Percentiles rank a stretch among this genome's conserved stretches.
These are phyloP conservation scores for Oconnorella tubifera DNA, from an alignment of 2,888 invertebrate species.

Conservation along the genomic window DNA sequence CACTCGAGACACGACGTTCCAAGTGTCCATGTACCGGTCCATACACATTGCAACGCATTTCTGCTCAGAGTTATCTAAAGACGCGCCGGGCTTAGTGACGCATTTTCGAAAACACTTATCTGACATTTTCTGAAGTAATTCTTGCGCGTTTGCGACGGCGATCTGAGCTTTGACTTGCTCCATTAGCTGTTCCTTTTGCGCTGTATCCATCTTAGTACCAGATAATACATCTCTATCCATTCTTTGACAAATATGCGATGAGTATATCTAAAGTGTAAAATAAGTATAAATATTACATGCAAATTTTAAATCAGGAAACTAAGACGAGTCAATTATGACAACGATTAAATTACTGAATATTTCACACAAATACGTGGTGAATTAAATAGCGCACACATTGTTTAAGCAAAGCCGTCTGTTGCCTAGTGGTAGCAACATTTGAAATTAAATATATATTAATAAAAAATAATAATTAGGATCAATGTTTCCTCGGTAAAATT, in stretches of 20 bases:
- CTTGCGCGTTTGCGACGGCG: constrained; percentile 87
- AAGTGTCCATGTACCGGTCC: constrained; percentile 96
- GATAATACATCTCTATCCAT: constrained; percentile 18
- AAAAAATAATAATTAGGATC: too few relatives aligned
- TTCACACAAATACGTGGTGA: too few relatives aligned
- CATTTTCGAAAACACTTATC: constrained; percentile 96
- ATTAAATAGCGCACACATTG: too few relatives aligned
- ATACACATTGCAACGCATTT: constrained; percentile 97
- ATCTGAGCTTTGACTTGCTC: constrained; percentile 92
- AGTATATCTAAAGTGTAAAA: too few relatives aligned
- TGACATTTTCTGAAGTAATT: constrained; percentile 84
- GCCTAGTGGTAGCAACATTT: too few relatives aligned
- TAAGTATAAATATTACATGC: too few relatives aligned
- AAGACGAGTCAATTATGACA: too few relatives aligned
- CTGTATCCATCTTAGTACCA: constrained; percentile 22
- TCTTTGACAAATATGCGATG: not conserved
- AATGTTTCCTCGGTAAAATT: too few relatives aligned
- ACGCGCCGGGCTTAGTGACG: constrained; percentile 81
- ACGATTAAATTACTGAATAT: too few relatives aligned
- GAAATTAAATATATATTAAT: too few relatives aligned
- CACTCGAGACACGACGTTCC: constrained; percentile 85
- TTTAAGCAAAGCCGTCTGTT: too few relatives aligned
- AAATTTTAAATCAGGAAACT: too few relatives aligned
- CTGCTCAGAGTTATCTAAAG: constrained; percentile 79
- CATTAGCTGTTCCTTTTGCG: constrained; percentile 64